These are phyloP conservation scores for Heterodera carotae DNA, from an alignment of 1,140 invertebrate genomes.

Conservation along the genomic window DNA sequence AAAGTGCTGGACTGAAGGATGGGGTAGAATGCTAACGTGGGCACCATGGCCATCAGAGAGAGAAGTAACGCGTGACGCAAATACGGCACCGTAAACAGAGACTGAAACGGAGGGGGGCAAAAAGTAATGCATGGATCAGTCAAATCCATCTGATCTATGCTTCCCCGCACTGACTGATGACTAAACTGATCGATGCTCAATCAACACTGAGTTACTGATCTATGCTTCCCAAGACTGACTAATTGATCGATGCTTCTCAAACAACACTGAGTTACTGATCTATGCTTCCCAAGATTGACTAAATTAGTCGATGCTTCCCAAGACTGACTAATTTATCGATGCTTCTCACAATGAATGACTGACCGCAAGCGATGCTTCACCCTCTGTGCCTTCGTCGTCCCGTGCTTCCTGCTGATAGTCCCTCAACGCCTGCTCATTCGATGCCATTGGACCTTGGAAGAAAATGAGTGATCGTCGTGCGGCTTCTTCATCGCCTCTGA, in stretches of 20 bases:
- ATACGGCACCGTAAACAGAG: conserved; percentile 44
- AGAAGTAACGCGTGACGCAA: conserved; percentile 55
- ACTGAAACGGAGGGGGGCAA: conserved; percentile 5
- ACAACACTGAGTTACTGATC: too few relatives aligned
- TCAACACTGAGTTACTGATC: too few relatives aligned
- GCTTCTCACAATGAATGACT: too few relatives aligned
- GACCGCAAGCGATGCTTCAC: conserved; percentile 31
- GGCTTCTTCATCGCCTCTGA: conserved; percentile 43
- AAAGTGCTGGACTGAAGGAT: conserved; percentile 59
- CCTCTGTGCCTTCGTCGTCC: conserved; percentile 23
- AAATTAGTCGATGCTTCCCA: too few relatives aligned
- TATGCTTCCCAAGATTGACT: too few relatives aligned
- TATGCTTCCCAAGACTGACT: too few relatives aligned
- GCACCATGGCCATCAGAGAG: conserved; percentile 45
- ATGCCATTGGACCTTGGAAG: conserved; percentile 47
- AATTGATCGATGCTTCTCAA: too few relatives aligned
- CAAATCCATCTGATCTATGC: too few relatives aligned
- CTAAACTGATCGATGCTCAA: too few relatives aligned
- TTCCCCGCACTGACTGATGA: too few relatives aligned
- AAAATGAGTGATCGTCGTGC: conserved; percentile 49
- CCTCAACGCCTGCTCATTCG: conserved; percentile 41
- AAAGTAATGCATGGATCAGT: background rate
- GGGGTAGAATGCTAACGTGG: conserved; percentile 60
- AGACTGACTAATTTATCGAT: too few relatives aligned
- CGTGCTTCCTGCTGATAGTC: conserved; percentile 43